Conservation (phyloP, 2,888 invertebrate species). For the Apamea crenata region DNA sequence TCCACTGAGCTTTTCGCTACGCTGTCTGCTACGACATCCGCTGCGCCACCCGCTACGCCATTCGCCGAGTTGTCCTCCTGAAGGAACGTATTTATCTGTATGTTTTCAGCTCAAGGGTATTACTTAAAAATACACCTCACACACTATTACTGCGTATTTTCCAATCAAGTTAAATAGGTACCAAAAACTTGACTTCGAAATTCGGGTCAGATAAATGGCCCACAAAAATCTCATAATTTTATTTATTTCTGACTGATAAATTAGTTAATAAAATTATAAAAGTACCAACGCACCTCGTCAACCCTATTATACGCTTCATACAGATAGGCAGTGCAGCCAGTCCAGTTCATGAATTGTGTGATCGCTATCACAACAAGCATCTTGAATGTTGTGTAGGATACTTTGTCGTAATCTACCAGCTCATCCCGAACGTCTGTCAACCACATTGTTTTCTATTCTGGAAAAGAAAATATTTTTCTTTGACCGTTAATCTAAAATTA, state of each 20-base stretch:
- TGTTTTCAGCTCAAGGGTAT: not conserved
- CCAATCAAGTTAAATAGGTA: not conserved
- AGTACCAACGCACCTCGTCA: not conserved
- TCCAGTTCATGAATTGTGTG: not conserved
- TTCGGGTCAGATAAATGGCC: not conserved
- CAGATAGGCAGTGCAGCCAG: not conserved
- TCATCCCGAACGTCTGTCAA: not conserved
- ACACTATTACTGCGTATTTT: not conserved
- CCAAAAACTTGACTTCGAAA: not conserved
- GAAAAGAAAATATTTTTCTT: not conserved
- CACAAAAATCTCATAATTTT: not conserved
- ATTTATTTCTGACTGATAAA: not conserved
- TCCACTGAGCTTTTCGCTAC: not conserved
- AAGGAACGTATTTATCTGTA: not conserved
- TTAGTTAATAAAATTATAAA: not conserved
- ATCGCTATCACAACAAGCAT: not conserved
- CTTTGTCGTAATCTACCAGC: not conserved
- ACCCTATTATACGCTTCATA: not conserved
- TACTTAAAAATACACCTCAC: not conserved
- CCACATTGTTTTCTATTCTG: not conserved
- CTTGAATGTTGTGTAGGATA: not conserved
- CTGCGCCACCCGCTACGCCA: not conserved
- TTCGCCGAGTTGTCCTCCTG: not conserved
- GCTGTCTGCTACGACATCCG: not conserved
- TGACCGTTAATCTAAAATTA: not conserved